Base-by-base conservation (phyloP, 1,140 invertebrate genomes). In the Zophobas atratus region DNA sequence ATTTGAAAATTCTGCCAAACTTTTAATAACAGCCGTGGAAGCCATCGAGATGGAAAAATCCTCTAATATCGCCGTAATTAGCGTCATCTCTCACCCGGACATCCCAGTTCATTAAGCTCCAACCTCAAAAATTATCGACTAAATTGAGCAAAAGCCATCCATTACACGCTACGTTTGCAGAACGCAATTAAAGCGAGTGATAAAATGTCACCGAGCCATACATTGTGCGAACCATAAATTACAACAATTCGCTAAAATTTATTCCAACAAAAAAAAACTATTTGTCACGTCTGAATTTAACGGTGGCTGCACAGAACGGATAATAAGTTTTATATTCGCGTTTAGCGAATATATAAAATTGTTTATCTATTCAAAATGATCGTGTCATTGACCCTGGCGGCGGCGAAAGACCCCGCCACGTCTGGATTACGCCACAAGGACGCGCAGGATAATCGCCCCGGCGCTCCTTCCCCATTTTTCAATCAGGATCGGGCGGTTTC, bases 351-450 rank as follows among this genome's bases (percentile, higher is more conserved):
- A 72, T 76, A 78, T 77, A 77, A 80, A 80, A 80, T 63, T 80
- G 76, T 78, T 80, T 80, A 57, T 75, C 70, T 77, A 80, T 77
- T 80, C 71, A 77, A 80, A 80, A 77, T 67, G 76, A 74, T 79
- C 63, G 46, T 77, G 80, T 74, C 77, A 53, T 79, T 77, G 77
- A 79, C 77, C 77, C 55, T 46, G 8, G n/a, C 34, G 55, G 8
- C 70, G 70, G 77, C 60, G 78, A 76, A 70, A 46, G 75, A 51
- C 41, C 57, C 55, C 75, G 75, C 39, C 57, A 74, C 32, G 41
- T 70, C 43, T 8, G 75, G 51, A 75, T 75, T 71, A 36, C 63
- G 34, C 49, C 49, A 60, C 73, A 75, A 67, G 56, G 39, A 76
- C 46, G 56, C 39, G 74, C 48, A 39, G 57, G 57, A 60, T 35